phyloP scores from a whole-genome alignment of 2,113 vertebrate genomes.

The Pipra filicauda region DNA sequence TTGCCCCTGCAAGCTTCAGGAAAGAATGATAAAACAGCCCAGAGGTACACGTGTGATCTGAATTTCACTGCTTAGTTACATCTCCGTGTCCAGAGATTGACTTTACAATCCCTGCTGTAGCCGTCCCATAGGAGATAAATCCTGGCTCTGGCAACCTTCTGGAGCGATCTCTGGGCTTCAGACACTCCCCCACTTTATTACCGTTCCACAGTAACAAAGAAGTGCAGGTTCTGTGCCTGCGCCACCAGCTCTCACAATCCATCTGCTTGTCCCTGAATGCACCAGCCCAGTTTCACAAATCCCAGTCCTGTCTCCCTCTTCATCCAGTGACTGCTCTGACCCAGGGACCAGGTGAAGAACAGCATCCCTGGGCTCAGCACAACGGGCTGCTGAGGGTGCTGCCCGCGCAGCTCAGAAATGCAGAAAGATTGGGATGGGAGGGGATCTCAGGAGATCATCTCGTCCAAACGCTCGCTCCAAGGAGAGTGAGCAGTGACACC shows the following conservation, averaged over 20 bases:
- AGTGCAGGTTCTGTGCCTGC: not conserved
- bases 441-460: not conserved
- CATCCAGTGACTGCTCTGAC: fast-evolving
- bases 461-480: not conserved
- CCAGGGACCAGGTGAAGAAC: not conserved
- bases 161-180: not conserved
- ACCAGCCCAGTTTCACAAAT: not conserved
- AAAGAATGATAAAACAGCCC: not conserved
- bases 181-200: not conserved
- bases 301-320: not conserved
- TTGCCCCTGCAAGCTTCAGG: not conserved
- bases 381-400: not conserved
- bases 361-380: too few relatives aligned
- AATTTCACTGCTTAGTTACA: not conserved
- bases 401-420: not conserved
- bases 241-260: not conserved
- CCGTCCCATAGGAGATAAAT: not conserved
- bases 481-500: not conserved
- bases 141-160: not conserved
- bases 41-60: fast-evolving
- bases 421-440: not conserved
- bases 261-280: not conserved
- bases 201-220: not conserved
- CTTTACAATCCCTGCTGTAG: not conserved
- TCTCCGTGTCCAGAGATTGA: not conserved